These are phyloP conservation scores for Trachelipus rathkii DNA, from an alignment of 1,140 invertebrate genomes.

Conservation along the genomic window DNA sequence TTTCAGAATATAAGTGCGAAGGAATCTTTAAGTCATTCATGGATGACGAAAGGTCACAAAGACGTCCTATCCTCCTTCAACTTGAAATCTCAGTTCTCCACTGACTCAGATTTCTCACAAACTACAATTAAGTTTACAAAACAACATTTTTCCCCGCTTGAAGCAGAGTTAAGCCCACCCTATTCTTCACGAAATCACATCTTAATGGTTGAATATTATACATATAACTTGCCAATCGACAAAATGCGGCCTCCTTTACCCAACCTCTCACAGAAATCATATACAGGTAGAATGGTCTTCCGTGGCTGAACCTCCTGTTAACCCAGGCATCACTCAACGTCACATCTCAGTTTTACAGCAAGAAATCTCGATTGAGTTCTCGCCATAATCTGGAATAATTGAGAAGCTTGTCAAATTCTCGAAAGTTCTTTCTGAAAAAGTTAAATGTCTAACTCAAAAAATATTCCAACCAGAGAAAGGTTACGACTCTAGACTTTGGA, in stretches of 20 bases:
- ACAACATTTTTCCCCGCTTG: background rate
- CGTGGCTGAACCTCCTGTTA: background rate
- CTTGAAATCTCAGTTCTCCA: background rate
- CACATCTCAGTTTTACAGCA: constrained; percentile 17
- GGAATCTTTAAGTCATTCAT: constrained; percentile 62
- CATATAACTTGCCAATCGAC: constrained; percentile 24
- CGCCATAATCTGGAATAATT: constrained; percentile 36
- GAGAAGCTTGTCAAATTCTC: constrained; percentile 56
- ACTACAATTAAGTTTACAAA: background rate
- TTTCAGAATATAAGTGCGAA: constrained; percentile 59
- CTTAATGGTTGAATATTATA: background rate
- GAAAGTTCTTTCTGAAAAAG: constrained; percentile 57
- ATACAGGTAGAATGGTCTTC: background rate
- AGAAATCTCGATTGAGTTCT: constrained; percentile 37
- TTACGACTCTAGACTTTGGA: constrained; percentile 46
- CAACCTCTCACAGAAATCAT: constrained; percentile 6
- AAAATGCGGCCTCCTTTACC: constrained; percentile 22
- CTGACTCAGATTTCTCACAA: background rate
- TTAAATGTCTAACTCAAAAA: constrained; percentile 51
- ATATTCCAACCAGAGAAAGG: constrained; percentile 52
- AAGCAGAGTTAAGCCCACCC: constrained; percentile 26
- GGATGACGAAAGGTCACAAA: constrained; percentile 52
- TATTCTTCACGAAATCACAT: constrained; percentile 26
- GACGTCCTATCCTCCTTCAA: constrained; percentile 29
- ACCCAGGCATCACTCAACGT: constrained; percentile 14